These are phyloP conservation scores for Hydraecia micacea DNA, from an alignment of 2,888 invertebrate species.

Conservation along the genomic window DNA sequence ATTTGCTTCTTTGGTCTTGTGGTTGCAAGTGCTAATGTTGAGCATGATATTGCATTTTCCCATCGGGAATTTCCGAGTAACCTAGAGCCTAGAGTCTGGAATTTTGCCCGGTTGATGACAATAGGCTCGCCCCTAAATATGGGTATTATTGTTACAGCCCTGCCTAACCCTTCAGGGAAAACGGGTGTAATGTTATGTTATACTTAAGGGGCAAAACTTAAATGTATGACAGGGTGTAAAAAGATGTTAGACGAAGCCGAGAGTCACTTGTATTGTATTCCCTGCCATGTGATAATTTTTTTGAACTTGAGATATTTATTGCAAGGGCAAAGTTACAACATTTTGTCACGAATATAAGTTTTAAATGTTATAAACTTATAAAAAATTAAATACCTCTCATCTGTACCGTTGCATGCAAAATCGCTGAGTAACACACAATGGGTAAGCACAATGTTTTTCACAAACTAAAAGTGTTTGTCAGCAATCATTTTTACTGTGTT, in stretches of 20 bases:
- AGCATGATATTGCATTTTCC: neutral
- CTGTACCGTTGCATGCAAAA: neutral
- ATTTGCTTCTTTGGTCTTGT: neutral
- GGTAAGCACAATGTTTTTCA: neutral
- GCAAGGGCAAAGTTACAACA: neutral
- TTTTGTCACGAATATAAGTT: neutral
- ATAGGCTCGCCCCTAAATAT: too few relatives aligned
- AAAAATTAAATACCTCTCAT: neutral
- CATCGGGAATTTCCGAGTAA: neutral
- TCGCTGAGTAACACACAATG: neutral
- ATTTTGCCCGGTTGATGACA: neutral
- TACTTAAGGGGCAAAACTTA: too few relatives aligned
- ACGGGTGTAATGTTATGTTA: neutral
- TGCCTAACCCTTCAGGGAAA: neutral
- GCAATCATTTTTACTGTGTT: neutral
- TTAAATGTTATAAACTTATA: neutral
- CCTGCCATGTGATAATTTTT: too few relatives aligned
- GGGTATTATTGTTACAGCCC: neutral
- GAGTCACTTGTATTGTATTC: neutral
- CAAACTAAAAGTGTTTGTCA: neutral
- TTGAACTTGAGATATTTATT: neutral
- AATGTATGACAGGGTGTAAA: neutral
- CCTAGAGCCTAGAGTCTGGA: neutral
- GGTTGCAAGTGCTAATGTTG: neutral
- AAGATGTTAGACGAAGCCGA: too few relatives aligned